These are phyloP conservation scores for Homalodisca vitripennis DNA, from an alignment of 1,140 invertebrate genomes.

Conservation along the genomic window DNA sequence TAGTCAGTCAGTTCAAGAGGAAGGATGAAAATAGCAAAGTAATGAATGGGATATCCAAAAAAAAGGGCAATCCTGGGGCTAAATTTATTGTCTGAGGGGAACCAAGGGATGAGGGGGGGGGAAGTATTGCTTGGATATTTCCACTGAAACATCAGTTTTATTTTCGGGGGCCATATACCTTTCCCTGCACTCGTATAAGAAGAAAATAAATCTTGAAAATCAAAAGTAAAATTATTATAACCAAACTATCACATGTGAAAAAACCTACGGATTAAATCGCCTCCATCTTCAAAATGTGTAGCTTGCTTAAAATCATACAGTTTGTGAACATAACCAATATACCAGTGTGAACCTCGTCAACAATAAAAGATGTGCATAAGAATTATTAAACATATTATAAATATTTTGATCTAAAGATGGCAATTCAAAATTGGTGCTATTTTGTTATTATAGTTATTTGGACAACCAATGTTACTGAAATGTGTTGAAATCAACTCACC, in stretches of 20 bases:
- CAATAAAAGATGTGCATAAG: neutral
- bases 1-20: no score
- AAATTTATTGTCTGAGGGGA: neutral
- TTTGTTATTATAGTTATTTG: neutral
- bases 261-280: neutral
- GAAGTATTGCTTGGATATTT: neutral
- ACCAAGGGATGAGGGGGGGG: neutral
- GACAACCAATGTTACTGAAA: neutral
- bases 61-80: no score
- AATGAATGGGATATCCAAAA: no score
- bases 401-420: neutral
- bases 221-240: neutral
- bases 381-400: neutral
- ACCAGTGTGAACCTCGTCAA: neutral
- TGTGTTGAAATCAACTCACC: neutral
- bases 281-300: neutral
- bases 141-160: no score
- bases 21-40: no score
- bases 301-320: neutral
- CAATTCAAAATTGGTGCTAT: neutral
- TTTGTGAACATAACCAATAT: neutral
- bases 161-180: neutral
- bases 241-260: neutral
- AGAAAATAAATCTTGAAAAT: neutral
- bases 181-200: neutral